phyloP scores from a whole-genome alignment of 2,113 vertebrate genomes.

The Electrona antarctica region DNA sequence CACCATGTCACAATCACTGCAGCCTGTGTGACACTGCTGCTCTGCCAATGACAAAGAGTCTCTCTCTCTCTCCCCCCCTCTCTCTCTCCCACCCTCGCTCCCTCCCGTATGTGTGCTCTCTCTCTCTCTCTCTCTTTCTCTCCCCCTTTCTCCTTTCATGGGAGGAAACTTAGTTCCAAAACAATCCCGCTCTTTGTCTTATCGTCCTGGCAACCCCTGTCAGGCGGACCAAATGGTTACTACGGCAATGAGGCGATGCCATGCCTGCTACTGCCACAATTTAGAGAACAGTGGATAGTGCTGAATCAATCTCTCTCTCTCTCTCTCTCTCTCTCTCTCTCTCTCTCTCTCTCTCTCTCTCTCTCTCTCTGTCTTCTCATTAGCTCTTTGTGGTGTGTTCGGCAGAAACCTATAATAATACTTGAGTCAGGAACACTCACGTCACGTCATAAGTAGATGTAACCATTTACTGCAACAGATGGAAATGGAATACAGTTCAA shows the following conservation, averaged over 20 bases:
- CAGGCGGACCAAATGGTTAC: conserved; percentile 75
- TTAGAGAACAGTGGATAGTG: conserved; percentile 64
- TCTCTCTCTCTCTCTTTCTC: conserved; percentile 34
- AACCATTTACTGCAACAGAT: too few relatives aligned
- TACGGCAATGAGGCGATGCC: conserved; percentile 77
- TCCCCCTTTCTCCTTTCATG: conserved; percentile 67
- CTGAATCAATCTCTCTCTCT: conserved; percentile 20
- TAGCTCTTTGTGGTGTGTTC: neutral
- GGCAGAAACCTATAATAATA: too few relatives aligned
- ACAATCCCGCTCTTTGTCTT: conserved; percentile 81
- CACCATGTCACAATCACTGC: conserved; percentile 67
- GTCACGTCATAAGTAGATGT: too few relatives aligned
- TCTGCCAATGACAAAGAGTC: conserved; percentile 78
- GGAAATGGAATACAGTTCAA: too few relatives aligned
- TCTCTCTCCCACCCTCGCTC: conserved; percentile 39
- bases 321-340: conserved; percentile 8
- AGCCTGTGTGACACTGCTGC: conserved; percentile 75
- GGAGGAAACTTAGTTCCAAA: conserved; percentile 68
- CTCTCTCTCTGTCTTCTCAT: conserved; percentile 9
- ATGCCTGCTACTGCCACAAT: conserved; percentile 61
- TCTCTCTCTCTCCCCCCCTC: conserved; percentile 53
- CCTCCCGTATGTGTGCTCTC: conserved; percentile 28
- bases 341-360: conserved; percentile 8
- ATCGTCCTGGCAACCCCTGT: conserved; percentile 76
- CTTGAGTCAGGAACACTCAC: too few relatives aligned